phyloP scores from a whole-genome alignment of 2,888 invertebrate species.

The Chalcis sispes region DNA sequence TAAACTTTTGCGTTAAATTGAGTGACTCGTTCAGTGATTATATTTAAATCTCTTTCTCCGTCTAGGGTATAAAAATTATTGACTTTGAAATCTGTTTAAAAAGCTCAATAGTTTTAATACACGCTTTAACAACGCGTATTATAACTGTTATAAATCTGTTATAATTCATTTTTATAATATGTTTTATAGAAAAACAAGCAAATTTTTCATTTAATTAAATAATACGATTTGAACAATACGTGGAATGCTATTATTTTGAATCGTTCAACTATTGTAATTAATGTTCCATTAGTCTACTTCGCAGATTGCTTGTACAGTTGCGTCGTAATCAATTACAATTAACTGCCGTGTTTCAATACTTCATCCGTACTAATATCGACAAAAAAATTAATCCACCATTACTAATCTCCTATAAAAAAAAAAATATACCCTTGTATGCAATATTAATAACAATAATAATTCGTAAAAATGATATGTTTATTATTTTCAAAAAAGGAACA shows the following conservation, averaged over 20 bases:
- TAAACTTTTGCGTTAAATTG: no score
- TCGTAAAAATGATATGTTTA: no score
- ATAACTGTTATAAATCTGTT: no score
- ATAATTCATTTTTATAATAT: no score
- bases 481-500: no score
- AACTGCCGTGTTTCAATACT: background rate
- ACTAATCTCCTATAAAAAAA: no score
- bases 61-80: background rate
- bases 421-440: no score
- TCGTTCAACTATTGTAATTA: background rate
- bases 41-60: background rate
- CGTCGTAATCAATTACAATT: background rate
- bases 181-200: background rate
- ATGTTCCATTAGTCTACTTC: background rate
- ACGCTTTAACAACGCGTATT: no score
- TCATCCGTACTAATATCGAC: background rate
- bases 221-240: background rate
- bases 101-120: no score
- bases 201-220: background rate
- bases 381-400: no score
- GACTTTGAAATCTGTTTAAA: slow-evolving; percentile 12
- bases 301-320: background rate
- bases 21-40: background rate
- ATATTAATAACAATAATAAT: no score
- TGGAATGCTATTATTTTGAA: background rate